phyloP scores from a whole-genome alignment of 2,888 invertebrate species.

The Physocephala rufipes region DNA sequence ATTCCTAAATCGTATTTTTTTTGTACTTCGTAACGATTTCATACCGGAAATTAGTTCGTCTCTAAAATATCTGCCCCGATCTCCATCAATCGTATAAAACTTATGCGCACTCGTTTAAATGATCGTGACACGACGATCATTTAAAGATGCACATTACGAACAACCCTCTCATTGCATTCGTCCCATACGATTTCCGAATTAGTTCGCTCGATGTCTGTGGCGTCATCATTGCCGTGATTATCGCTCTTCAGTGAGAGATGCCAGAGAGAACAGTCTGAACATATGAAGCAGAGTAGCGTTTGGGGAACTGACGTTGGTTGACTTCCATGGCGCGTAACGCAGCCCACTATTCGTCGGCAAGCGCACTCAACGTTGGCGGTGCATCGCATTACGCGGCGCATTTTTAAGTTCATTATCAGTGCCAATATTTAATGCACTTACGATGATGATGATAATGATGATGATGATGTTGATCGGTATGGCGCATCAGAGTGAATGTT shows the following conservation, averaged over 20 bases:
- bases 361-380: background rate
- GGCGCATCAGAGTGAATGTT: no score
- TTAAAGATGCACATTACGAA: background rate
- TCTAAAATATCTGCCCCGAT: background rate
- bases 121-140: slow-evolving; percentile 7
- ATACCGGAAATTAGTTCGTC: background rate
- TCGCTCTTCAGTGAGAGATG: background rate
- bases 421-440: slow-evolving; percentile 25
- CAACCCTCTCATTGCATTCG: background rate
- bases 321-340: slow-evolving; percentile 21
- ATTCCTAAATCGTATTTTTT: no score
- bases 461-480: background rate
- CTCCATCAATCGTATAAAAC: no score
- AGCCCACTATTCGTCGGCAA: background rate
- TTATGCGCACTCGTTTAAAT: slow-evolving; percentile 4
- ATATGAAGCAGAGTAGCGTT: no score
- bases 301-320: background rate
- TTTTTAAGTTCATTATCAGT: slow-evolving; percentile 40
- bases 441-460: background rate
- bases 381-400: background rate
- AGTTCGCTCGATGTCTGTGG: background rate
- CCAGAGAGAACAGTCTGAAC: background rate
- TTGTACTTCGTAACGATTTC: background rate
- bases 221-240: background rate
- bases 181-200: background rate